phyloP scores from a whole-genome alignment of 2,113 vertebrate genomes.

The Thunnus maccoyii region DNA sequence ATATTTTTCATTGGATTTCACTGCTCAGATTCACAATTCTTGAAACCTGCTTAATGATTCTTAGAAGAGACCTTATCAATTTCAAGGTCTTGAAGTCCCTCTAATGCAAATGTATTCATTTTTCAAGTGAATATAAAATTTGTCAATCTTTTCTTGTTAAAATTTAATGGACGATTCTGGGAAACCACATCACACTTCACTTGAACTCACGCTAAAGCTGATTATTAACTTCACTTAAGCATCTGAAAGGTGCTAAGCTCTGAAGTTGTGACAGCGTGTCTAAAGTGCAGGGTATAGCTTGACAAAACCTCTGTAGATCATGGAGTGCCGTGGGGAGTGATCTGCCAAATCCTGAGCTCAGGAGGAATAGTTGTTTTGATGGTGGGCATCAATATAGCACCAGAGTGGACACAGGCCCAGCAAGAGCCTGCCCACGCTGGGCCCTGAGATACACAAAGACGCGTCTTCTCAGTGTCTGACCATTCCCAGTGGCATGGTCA shows the following conservation, averaged over 20 bases:
- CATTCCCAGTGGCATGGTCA: constrained; percentile 30
- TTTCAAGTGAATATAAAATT: constrained; percentile 38
- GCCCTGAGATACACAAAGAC: constrained; percentile 7
- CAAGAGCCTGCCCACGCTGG: constrained; percentile 12
- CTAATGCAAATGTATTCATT: constrained; percentile 32
- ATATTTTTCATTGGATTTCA: constrained; percentile 1
- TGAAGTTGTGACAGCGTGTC: constrained; percentile 32
- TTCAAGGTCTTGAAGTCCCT: constrained; percentile 47
- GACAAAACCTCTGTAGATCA: constrained; percentile 25
- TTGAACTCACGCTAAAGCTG: constrained; percentile 15
- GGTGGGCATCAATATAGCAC: background rate
- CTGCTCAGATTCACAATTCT: constrained; percentile 8
- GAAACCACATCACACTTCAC: constrained; percentile 20
- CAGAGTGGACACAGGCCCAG: constrained; percentile 26
- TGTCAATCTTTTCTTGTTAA: constrained; percentile 25
- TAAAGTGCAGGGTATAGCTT: constrained; percentile 27
- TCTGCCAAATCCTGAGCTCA: constrained; percentile 23
- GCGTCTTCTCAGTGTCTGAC: constrained; percentile 4
- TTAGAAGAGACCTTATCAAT: constrained; percentile 17
- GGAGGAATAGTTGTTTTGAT: constrained; percentile 44
- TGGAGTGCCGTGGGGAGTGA: constrained; percentile 3
- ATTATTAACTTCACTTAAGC: constrained; percentile 38
- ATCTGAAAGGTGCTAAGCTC: constrained; percentile 27
- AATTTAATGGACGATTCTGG: constrained; percentile 29
- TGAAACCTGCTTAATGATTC: constrained; percentile 21